Base-by-base conservation (phyloP, 2,888 invertebrate genomes). In the Parelbella ahira region DNA sequence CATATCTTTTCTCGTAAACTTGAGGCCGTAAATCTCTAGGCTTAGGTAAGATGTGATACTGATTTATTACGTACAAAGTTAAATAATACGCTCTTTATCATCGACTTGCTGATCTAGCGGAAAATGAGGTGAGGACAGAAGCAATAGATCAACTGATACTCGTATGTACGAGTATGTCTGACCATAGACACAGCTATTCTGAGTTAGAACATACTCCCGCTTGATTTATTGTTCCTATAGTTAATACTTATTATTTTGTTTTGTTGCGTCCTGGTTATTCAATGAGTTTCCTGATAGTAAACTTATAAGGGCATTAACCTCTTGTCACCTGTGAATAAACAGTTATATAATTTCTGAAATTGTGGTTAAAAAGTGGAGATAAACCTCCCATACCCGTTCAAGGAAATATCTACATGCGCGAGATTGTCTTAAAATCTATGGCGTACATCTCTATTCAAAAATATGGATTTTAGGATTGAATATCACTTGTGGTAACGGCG, bases 21-120 rank as follows among this genome's bases (percentile, higher is more conserved):
- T 28, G 8, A 28, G 9, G 29, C 47, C 48, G 38, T 56, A 56
- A 56, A 56, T 56, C 49, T 50, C 33, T 6, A 19, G 27, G 45
- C 47, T 48, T 48, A 54, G 48, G 52, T 53, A 44, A 51, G 42
- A 48, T 41, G 29, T 39, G 25, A 37, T 24, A 11, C 13, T 47
- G 48, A 53, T 54, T 47, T 51, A 54, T 49, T 8, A 34, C 28
- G 23, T 30, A 24, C 11, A 28, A 34, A 41, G 33, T 27, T 41
- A 33, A 33, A 33, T 41, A 39, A 25, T 25, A 19, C 25, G 12
- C 11, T 19, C 18, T 30, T 15, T 38, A 8, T 39, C 24, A 24
- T 12, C 18, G 9, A 9, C 11, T 33, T 20, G 32, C 32, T 27
- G 25, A 32, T 27, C 20, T 13, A 6, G 25, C 20, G 8, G 20